Evolutionary conservation across 2,797 vertebrate genomes (phyloP).

Genomic region (Artibeus jamaicensis): DNA sequence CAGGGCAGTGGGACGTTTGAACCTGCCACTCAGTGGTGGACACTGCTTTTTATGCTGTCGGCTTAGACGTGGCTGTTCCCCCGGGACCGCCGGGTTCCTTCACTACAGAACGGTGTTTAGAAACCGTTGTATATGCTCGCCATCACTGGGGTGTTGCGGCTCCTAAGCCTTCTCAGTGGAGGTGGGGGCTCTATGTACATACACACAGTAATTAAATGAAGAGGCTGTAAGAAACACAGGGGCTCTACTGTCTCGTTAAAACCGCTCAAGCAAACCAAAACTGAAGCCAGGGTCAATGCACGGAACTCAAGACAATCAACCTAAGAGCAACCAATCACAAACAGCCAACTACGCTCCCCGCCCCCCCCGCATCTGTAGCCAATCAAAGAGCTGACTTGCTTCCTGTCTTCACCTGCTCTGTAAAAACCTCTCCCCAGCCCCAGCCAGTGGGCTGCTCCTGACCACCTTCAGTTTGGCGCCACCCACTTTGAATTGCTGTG

Average conservation of each 20-base stretch:
- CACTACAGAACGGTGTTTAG: background rate
- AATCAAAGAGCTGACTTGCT: background rate
- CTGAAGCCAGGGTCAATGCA: background rate
- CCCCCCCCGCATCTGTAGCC: background rate
- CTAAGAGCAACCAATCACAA: background rate
- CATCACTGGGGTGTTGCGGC: background rate
- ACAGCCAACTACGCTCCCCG: background rate
- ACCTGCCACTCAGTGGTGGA: background rate
- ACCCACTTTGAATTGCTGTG: background rate
- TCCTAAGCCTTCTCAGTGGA: background rate
- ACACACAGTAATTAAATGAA: background rate
- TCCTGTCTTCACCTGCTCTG: background rate
- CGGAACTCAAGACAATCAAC: background rate
- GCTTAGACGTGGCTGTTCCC: background rate
- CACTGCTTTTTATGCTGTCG: background rate
- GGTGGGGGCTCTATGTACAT: background rate
- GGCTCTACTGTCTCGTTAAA: too few relatives aligned
- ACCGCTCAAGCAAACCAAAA: background rate
- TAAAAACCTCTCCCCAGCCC: background rate
- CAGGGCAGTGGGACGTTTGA: background rate
- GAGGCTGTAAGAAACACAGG: too few relatives aligned
- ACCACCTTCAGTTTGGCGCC: too few relatives aligned
- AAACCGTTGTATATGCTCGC: background rate
- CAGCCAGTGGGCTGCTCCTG: background rate
- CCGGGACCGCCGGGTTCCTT: background rate